Percentiles rank a stretch among this genome's conserved stretches.
Conservation (phyloP, 2,888 invertebrate genomes). For the Pristionchus maxplancki region DNA sequence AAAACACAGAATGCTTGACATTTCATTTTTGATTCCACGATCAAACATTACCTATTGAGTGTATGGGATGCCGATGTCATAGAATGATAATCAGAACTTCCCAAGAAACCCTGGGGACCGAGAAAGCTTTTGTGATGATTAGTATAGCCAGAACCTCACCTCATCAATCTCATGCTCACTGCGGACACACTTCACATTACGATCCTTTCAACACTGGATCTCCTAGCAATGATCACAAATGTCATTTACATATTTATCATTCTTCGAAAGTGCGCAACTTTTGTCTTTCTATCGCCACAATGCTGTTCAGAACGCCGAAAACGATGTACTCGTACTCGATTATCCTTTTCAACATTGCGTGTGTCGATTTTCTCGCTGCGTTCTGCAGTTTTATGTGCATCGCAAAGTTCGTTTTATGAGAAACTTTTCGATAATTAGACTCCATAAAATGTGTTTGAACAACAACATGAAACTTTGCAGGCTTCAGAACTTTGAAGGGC, state of each 20-base stretch:
- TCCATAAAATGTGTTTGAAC: too few relatives aligned
- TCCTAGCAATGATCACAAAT: neutral
- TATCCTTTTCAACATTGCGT: neutral
- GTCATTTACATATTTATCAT: neutral
- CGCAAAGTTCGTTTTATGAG: neutral
- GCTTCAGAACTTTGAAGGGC: neutral
- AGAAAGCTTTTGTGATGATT: too few relatives aligned
- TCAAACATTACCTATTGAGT: too few relatives aligned
- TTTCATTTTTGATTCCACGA: too few relatives aligned
- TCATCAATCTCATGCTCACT: too few relatives aligned
- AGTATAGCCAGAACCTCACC: too few relatives aligned
- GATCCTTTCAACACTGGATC: neutral
- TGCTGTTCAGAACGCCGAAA: neutral
- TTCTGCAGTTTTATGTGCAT: slow-evolving; percentile 25
- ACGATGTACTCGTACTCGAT: neutral
- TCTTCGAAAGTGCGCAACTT: neutral
- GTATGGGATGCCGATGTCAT: too few relatives aligned
- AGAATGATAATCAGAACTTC: too few relatives aligned
- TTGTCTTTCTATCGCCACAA: too few relatives aligned
- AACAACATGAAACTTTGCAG: too few relatives aligned
- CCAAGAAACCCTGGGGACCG: too few relatives aligned
- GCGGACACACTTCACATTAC: neutral
- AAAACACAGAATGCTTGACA: too few relatives aligned
- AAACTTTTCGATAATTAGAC: neutral
- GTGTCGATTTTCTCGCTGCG: neutral